These are phyloP conservation scores for Rallus crepitans DNA, from an alignment of 2,797 vertebrate genomes.

Conservation along the genomic window DNA sequence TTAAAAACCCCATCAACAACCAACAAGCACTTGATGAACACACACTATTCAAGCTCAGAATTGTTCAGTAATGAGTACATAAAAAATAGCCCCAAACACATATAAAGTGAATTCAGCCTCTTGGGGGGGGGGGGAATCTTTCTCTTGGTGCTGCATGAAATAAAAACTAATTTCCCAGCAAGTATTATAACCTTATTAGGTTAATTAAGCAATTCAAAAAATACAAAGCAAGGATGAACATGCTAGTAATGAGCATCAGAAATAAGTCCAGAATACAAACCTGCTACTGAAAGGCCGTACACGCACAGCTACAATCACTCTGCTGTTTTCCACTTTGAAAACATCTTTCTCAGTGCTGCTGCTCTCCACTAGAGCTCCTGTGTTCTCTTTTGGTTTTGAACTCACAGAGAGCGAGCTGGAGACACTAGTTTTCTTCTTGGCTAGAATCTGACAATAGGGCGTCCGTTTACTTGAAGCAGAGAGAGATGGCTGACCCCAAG, in stretches of 20 bases:
- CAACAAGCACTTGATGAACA: neutral
- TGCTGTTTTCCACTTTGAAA: slow-evolving; percentile 88
- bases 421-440: neutral
- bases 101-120: neutral
- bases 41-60: neutral
- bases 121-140: neutral
- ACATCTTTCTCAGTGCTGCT: slow-evolving; percentile 17
- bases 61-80: neutral
- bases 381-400: neutral
- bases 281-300: slow-evolving; percentile 90
- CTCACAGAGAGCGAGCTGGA: neutral
- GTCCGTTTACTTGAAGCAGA: neutral
- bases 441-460: neutral
- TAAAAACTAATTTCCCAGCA: neutral
- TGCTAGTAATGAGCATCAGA: neutral
- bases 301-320: slow-evolving; percentile 92
- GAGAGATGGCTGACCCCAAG: neutral
- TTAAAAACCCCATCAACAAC: neutral
- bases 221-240: neutral
- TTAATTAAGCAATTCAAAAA: neutral
- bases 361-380: neutral
- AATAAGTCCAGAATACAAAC: slow-evolving; percentile 71
- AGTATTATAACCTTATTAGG: neutral
- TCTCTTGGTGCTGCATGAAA: neutral
- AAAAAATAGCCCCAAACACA: neutral